Percentiles rank a stretch among this genome's conserved stretches.
Conservation (phyloP, 2,113 vertebrate genomes). For the Ptilorrhoa leucosticta region DNA sequence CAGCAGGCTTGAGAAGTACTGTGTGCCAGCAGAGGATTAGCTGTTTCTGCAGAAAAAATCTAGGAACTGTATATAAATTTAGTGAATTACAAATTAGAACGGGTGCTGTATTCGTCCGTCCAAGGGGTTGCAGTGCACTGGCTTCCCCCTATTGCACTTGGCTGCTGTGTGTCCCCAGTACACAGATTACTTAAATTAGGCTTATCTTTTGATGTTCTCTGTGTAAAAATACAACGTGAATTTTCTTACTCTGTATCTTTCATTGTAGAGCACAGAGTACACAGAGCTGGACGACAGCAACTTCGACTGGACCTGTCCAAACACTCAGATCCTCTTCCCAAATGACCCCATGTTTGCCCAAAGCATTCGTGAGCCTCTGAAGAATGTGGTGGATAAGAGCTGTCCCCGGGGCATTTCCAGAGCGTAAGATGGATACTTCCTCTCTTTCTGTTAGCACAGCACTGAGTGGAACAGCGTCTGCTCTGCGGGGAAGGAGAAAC, state of each 20-base stretch:
- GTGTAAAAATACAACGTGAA: not conserved
- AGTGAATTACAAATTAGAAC: not conserved
- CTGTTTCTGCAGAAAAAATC: not conserved
- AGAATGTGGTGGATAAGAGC: constrained; percentile 94
- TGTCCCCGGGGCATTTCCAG: constrained; percentile 84
- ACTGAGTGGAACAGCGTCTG: not conserved
- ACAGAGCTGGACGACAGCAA: constrained; percentile 94
- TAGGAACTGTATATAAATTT: not conserved
- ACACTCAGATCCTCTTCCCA: constrained; percentile 95
- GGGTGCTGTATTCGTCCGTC: not conserved
- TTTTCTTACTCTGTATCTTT: not conserved
- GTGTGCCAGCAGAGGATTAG: not conserved
- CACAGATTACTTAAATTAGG: not conserved
- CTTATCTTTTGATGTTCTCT: not conserved
- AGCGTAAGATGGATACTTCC: constrained; percentile 66
- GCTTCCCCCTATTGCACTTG: not conserved
- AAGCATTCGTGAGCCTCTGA: constrained; percentile 93
- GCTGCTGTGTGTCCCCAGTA: not conserved
- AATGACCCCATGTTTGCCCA: constrained; percentile 91
- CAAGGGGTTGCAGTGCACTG: not conserved
- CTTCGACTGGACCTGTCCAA: constrained; percentile 97
- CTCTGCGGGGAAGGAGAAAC: not conserved
- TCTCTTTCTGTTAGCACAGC: not conserved
- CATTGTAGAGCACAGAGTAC: constrained; percentile 74
- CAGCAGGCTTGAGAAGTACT: not conserved